Conservation (phyloP, 2,797 vertebrate genomes). For the Molossus molossus region DNA sequence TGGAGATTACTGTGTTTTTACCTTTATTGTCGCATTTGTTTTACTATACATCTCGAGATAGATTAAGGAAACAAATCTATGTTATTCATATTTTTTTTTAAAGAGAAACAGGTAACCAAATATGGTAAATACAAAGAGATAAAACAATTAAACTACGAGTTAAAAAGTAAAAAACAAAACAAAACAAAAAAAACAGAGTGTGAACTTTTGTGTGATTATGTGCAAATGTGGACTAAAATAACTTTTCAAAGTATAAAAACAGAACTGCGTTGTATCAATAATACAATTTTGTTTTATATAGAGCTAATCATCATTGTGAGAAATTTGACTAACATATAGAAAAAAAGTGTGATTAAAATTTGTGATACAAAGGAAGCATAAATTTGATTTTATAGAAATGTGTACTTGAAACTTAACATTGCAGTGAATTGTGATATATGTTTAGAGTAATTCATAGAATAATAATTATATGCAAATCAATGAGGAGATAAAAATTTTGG, state of each 20-base stretch:
- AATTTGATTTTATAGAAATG: neutral
- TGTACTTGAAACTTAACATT: neutral
- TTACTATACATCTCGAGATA: neutral
- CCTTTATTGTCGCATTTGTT: neutral
- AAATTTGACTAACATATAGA: neutral
- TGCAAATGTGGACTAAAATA: neutral
- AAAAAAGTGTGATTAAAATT: neutral
- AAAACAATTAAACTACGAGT: neutral
- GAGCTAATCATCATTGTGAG: neutral
- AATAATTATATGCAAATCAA: neutral
- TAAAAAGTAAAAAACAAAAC: neutral
- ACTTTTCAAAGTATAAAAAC: neutral
- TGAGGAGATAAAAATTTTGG: neutral
- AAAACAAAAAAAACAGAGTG: neutral
- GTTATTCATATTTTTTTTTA: neutral
- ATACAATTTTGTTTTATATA: neutral
- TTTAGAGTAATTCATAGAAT: neutral
- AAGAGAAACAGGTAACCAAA: neutral
- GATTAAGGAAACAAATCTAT: neutral
- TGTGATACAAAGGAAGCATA: neutral
- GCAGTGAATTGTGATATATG: neutral
- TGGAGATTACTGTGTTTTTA: neutral
- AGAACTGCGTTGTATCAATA: neutral
- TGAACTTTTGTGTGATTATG: neutral
- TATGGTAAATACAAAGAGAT: neutral